Conservation (phyloP, 2,797 vertebrate species). For the Fistularia commersonii region DNA sequence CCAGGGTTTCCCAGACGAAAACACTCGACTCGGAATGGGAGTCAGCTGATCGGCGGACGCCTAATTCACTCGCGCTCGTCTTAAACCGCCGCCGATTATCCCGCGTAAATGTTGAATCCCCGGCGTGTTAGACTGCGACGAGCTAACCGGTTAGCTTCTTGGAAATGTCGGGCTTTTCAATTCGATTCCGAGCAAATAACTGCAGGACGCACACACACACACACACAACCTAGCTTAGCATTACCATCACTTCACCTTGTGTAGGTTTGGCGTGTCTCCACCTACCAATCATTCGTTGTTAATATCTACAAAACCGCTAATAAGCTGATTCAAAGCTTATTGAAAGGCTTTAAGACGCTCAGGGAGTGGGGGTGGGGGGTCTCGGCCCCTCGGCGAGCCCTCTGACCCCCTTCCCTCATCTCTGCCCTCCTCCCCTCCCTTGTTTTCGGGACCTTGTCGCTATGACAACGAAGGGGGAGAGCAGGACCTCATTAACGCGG, state of each 20-base stretch:
- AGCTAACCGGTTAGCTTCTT: too few relatives aligned
- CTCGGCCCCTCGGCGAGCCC: slow-evolving; percentile 46
- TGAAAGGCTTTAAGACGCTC: slow-evolving; percentile 45
- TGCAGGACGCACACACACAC: not conserved
- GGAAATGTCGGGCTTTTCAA: too few relatives aligned
- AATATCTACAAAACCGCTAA: slow-evolving; percentile 3
- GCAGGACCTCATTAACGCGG: slow-evolving; percentile 31
- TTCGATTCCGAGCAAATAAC: too few relatives aligned
- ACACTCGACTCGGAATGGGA: too few relatives aligned
- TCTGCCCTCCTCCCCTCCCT: slow-evolving; percentile 3
- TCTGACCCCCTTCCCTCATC: slow-evolving; percentile 25
- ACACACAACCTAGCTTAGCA: too few relatives aligned
- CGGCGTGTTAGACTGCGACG: slow-evolving; percentile 38
- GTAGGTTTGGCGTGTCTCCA: not conserved
- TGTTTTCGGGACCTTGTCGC: slow-evolving; percentile 34
- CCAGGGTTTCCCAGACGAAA: slow-evolving; percentile 41
- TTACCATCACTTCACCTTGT: not conserved
- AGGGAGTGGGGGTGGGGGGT: too few relatives aligned
- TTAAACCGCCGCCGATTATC: too few relatives aligned
- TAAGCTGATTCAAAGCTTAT: not conserved
- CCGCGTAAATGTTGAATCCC: too few relatives aligned
- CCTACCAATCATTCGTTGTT: slow-evolving; percentile 2
- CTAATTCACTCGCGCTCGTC: too few relatives aligned
- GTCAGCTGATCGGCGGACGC: too few relatives aligned
- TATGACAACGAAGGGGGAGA: slow-evolving; percentile 54